phyloP scores from a whole-genome alignment of 2,113 vertebrate species.

The Chrysemys picta region DNA sequence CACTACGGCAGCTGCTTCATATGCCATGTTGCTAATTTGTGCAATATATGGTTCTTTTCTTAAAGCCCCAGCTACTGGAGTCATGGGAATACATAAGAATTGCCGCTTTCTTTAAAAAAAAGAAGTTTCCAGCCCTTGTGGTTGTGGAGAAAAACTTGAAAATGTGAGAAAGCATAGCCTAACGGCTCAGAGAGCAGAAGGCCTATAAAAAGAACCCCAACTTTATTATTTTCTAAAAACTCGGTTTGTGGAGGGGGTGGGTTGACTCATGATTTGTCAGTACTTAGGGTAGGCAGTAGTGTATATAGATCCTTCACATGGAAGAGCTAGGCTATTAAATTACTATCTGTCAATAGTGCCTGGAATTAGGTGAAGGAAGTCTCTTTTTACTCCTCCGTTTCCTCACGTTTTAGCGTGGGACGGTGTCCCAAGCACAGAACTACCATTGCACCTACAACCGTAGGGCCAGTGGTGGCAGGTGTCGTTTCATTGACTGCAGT shows the following conservation, averaged over 20 bases:
- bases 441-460: not conserved
- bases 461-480: not conserved
- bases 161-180: not conserved
- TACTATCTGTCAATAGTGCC: not conserved
- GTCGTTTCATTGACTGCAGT: not conserved
- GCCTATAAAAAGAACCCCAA: not conserved
- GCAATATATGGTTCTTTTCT: not conserved
- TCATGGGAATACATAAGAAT: not conserved
- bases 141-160: not conserved
- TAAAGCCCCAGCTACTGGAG: not conserved
- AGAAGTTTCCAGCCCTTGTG: not conserved
- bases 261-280: not conserved
- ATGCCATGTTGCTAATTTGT: not conserved
- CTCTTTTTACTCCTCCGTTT: not conserved
- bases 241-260: not conserved
- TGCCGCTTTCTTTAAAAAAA: not conserved
- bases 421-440: not conserved
- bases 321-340: not conserved
- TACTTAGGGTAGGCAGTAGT: not conserved
- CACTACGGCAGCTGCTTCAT: not conserved
- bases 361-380: fast-evolving
- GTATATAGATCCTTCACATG: not conserved
- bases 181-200: not conserved
- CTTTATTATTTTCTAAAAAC: not conserved
- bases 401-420: fast-evolving